These are phyloP conservation scores for Pycnomerus fuliginosus DNA, from an alignment of 2,888 invertebrate species.

Conservation along the genomic window DNA sequence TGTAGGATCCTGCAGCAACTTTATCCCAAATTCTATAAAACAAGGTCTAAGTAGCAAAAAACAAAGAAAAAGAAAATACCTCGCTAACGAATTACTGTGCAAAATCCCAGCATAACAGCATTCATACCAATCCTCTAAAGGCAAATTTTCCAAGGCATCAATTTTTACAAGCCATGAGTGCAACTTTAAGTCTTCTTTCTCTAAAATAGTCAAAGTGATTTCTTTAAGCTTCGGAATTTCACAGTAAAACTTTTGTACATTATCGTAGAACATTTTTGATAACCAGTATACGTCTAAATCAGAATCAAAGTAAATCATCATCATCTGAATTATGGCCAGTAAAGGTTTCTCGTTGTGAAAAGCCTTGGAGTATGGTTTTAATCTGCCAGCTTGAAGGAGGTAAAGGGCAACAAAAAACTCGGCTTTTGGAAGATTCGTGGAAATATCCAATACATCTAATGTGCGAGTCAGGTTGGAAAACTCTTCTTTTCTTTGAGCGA, in stretches of 20 bases:
- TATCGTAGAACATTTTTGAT: slow-evolving; percentile 71
- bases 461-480: slow-evolving; percentile 74
- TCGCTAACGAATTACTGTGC: slow-evolving; percentile 74
- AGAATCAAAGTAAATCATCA: slow-evolving; percentile 70
- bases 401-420: slow-evolving; percentile 78
- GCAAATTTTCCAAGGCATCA: slow-evolving; percentile 63
- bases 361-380: slow-evolving; percentile 47
- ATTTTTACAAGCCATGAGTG: slow-evolving; percentile 69
- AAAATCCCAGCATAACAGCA: slow-evolving; percentile 81
- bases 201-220: slow-evolving; percentile 65
- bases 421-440: slow-evolving; percentile 55
- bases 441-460: slow-evolving; percentile 64
- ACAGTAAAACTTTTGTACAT: slow-evolving; percentile 65
- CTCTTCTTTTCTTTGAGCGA: slow-evolving; percentile 71
- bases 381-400: slow-evolving; percentile 72
- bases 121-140: slow-evolving; percentile 76
- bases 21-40: slow-evolving; percentile 83
- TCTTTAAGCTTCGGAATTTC: slow-evolving; percentile 68
- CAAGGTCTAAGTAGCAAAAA: too few relatives aligned
- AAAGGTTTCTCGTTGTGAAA: slow-evolving; percentile 33
- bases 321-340: slow-evolving; percentile 65
- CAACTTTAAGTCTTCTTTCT: slow-evolving; percentile 74
- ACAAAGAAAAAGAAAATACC: too few relatives aligned
- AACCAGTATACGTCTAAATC: slow-evolving; percentile 84
- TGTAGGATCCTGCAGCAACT: slow-evolving; percentile 80